Base-by-base conservation (phyloP, 2,888 invertebrate genomes). In the Sinohyriopsis cumingii region DNA sequence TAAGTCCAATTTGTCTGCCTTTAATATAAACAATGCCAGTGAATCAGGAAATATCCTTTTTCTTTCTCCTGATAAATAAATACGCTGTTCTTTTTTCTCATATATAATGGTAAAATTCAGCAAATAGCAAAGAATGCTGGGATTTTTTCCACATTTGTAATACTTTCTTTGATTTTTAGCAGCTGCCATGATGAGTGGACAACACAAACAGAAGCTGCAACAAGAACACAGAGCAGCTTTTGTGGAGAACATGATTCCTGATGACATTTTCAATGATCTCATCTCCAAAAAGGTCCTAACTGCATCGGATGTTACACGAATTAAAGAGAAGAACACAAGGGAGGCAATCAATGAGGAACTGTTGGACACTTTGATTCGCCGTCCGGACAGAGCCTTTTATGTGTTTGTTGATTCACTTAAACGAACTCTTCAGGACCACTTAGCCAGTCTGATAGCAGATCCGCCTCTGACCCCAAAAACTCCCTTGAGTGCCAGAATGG, bases 231-330 rank as follows among this genome's bases (percentile, higher is more conserved):
- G 45, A 15, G 3, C 45, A 45, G 45, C 9, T 3, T 15, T 45
- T 3, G 85, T 85, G 9, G 82, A 83, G 53, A 84, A 78, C 69
- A 81, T 85, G 82, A 78, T 78, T 2, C 80, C 85, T n/a, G 85
- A 83, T 63, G 85, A 84, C 55, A 79, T 85, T 6, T 83, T 85
- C 24, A 83, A 83, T 68, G 78, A 77, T 28, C 73, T 85, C 2
- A 79, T 82, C n/a, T 77, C 82, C 5, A 75, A 77, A 63, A 79
- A 78, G 64, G n/a, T 66, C 20, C 28, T 57, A 53, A 59, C 54
- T 57, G 20, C 28, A 71, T 12, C 55, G 70, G 24, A 66, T 71
- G 6, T 69, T 69, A 18, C 68, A 62, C 18, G 74, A 74, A 25
- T 69, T 74, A 70, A 75, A 61, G 78, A 81, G 57, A 81, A 79